A percentile compares a stretch with the other conserved stretches of the same genome.
These are phyloP conservation scores for Phortica variegata DNA, from an alignment of 1,140 invertebrate species.

Conservation along the genomic window DNA sequence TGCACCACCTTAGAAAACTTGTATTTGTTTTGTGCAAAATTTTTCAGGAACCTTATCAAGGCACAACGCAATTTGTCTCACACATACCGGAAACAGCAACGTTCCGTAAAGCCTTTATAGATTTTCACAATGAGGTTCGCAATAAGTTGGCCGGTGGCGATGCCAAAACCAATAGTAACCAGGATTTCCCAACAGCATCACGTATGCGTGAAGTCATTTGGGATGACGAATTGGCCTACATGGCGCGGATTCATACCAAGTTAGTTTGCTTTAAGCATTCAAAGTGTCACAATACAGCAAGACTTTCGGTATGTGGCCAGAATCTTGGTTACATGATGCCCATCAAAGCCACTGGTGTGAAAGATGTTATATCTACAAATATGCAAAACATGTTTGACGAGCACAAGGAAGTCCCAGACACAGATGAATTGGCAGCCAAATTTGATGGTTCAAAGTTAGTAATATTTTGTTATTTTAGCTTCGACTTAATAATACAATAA, in stretches of 20 bases:
- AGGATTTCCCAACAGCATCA: conserved; percentile 13
- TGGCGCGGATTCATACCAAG: conserved; percentile 22
- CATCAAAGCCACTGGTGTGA: too few species aligned
- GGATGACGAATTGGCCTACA: conserved; percentile 34
- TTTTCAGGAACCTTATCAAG: not conserved
- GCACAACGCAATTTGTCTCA: not conserved
- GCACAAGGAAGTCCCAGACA: conserved; percentile 2
- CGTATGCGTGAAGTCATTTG: conserved; percentile 37
- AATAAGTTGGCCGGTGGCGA: conserved; percentile 21
- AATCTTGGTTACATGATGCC: too few species aligned
- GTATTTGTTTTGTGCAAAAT: not conserved
- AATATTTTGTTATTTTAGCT: not conserved
- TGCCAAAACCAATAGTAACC: not conserved
- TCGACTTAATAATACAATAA: not conserved
- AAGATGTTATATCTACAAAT: too few species aligned
- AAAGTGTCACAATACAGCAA: conserved; percentile 22
- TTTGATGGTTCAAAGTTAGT: conserved; percentile 14
- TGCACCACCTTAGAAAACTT: too few species aligned
- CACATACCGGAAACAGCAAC: conserved; percentile 11
- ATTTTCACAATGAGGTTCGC: conserved; percentile 13
- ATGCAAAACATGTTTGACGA: conserved; percentile 18
- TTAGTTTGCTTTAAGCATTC: conserved; percentile 27
- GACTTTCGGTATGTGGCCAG: too few species aligned
- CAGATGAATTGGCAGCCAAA: not conserved
- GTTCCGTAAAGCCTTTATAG: not conserved